These are phyloP conservation scores for Nomada hirtipes DNA, from an alignment of 2,888 invertebrate genomes.

Conservation along the genomic window DNA sequence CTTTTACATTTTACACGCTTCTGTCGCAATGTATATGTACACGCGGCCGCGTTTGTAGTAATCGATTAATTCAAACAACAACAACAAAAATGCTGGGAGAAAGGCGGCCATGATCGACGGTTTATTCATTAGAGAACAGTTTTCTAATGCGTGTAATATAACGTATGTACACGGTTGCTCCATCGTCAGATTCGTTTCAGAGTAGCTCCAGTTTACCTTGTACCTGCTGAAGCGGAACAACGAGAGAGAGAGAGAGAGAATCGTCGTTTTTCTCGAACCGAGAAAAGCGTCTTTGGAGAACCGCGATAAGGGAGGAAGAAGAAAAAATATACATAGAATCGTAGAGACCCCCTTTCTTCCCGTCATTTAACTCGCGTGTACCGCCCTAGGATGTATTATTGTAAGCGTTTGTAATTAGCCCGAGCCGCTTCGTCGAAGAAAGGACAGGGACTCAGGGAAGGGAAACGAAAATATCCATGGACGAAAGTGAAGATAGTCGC, in stretches of 20 bases:
- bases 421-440: constrained; percentile 24
- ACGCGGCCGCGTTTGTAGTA: neutral
- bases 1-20: constrained; percentile 60
- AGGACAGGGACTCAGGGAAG: neutral
- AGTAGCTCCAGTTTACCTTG: constrained; percentile 41
- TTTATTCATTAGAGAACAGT: neutral
- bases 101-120: constrained; percentile 32
- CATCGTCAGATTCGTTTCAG: neutral
- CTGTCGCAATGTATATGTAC: constrained; percentile 15
- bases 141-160: neutral
- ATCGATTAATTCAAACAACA: neutral
- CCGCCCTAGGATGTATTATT: neutral
- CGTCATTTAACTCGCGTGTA: neutral
- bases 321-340: neutral
- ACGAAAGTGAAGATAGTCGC: neutral
- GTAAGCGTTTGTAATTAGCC: constrained; percentile 13
- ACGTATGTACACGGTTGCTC: neutral
- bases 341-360: constrained; percentile 2
- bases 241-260: constrained; percentile 9
- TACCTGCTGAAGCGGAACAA: constrained; percentile 46
- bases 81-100: constrained; percentile 10
- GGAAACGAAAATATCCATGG: neutral
- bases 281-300: neutral
- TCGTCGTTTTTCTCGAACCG: constrained; percentile 6
- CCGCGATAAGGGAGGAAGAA: neutral